Evolutionary conservation across 2,888 invertebrate genomes (phyloP), one percentile per base, ranked within the genome.

Genomic region (Phasia obesa): DNA sequence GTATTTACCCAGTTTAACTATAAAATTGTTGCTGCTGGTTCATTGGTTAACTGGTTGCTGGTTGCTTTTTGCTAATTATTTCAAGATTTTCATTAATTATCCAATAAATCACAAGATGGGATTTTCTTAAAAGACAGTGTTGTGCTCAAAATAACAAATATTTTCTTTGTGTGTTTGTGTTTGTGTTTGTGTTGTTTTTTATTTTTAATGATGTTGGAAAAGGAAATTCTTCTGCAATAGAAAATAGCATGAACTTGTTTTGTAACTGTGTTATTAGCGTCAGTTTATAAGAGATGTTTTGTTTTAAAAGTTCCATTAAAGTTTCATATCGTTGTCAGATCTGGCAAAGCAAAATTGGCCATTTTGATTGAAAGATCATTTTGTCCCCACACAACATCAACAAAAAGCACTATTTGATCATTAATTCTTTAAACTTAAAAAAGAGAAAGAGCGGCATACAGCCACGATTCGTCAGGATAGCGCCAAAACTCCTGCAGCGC

Each of bases 51-150:
- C 65, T 53, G 44, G 73, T 62, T 74, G 38, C n/a, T n/a, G n/a
- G n/a, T n/a, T n/a, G n/a, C n/a, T n/a, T n/a, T n/a, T 17, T 79
- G 47, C 15, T 27, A 67, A 74, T 74, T 73, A 73, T 73, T 74
- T 67, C 9, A 67, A 73, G 53, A 79, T 67, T 67, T 67, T 47
- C 59, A 80, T 21, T 79, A 79, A 79, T 74, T 79, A 74, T 79
- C 59, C 73, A 73, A 67, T 79, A 74, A 74, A 74, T 79, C 67
- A 67, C 15, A 25, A 53, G 51, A 31, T 44, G 44, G 44, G 17
- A 3, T 53, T 64, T 55, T 64, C 53, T 35, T 71, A 55, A 17
- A 5, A 25, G 19, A 1, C 21, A 47, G 4, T 44, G 0, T 13
- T 62, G 60, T 69, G 59, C 13, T 15, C n/a, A 17, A 19, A 47